phyloP scores from a whole-genome alignment of 2,888 invertebrate genomes.

The Salticus scenicus region DNA sequence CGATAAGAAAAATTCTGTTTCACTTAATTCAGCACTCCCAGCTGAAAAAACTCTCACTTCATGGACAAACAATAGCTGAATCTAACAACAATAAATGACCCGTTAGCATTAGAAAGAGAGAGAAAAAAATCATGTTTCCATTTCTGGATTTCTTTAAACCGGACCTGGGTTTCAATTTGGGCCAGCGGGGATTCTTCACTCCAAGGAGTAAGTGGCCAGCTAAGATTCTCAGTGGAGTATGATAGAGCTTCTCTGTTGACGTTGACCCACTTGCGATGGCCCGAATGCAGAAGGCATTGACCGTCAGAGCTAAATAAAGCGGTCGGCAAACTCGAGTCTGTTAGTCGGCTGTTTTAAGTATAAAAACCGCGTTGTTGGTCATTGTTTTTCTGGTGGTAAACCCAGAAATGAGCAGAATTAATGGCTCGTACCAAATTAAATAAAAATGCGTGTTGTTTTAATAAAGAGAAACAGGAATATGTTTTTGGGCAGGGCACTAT shows the following conservation, averaged over 20 bases:
- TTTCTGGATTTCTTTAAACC: not conserved
- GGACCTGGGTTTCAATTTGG: not conserved
- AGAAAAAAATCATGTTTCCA: not conserved
- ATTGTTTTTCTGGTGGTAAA: no score
- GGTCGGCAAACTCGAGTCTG: not conserved
- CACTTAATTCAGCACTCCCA: no score
- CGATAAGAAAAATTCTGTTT: no score
- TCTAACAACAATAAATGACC: not conserved
- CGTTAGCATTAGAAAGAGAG: not conserved
- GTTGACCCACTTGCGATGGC: not conserved
- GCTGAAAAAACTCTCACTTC: slow-evolving; percentile 15
- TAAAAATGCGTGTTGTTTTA: no score
- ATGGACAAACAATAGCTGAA: not conserved
- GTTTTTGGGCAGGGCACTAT: no score
- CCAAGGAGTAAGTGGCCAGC: slow-evolving; percentile 10
- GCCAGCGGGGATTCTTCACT: not conserved
- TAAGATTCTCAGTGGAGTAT: not conserved
- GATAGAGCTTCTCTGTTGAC: not conserved
- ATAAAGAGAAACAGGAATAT: no score
- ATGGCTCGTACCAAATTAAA: no score
- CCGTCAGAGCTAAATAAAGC: not conserved
- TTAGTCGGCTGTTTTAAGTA: no score
- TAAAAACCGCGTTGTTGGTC: no score
- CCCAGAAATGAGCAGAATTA: no score
- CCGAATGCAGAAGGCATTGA: not conserved